These are phyloP conservation scores for Portunus trituberculatus DNA, from an alignment of 1,140 invertebrate species.

Conservation along the genomic window DNA sequence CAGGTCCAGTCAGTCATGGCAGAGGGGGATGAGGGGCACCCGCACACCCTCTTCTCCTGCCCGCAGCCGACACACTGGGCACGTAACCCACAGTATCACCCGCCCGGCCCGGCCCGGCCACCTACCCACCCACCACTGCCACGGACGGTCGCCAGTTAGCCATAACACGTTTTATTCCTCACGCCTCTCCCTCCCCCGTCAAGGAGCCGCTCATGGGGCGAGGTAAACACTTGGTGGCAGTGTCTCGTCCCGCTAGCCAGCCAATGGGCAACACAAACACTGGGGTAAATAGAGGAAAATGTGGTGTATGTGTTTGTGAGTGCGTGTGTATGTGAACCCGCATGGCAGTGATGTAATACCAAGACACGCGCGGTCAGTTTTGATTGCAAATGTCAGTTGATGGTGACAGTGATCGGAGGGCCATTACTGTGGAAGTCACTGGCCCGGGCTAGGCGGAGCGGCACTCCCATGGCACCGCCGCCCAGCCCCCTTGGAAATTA, in stretches of 20 bases:
- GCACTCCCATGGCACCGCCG: background rate
- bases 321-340: background rate
- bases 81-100: background rate
- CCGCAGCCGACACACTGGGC: background rate
- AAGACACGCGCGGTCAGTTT: background rate
- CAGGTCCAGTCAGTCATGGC: background rate
- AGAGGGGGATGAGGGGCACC: background rate
- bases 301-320: too few species aligned
- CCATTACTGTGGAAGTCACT: background rate
- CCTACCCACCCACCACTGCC: background rate
- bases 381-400: background rate
- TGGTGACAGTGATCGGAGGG: background rate
- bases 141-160: conserved; percentile 7
- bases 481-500: background rate
- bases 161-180: background rate
- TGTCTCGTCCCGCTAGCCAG: background rate
- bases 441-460: background rate
- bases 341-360: background rate
- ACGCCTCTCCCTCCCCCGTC: background rate
- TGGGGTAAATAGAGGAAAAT: background rate
- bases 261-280: background rate
- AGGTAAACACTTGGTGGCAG: background rate
- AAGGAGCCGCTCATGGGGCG: background rate
- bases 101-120: background rate
- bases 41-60: background rate